Base-by-base conservation (phyloP, 1,140 invertebrate species). In the Harpegnathos saltator region DNA sequence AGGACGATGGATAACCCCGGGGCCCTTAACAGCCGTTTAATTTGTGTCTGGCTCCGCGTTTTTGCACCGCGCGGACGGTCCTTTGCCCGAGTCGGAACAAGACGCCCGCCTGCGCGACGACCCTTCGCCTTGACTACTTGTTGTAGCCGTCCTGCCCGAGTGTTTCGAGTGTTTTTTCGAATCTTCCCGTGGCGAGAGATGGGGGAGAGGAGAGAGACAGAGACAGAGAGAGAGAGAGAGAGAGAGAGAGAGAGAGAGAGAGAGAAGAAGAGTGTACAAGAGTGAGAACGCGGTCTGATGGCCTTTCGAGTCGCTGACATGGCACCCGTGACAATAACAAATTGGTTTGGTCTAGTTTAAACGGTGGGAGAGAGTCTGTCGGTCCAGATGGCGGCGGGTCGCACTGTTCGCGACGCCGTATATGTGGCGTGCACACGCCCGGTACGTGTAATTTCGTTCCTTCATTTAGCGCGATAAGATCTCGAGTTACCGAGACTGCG, bases 1-100 rank as follows among this genome's bases (percentile, higher is more conserved):
- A 82, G 78, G 83, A 88, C 87, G 87, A 89, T 89, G 87, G 87
- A 89, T 89, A 85, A 88, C 86, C 61, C 77, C 83, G 58, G 52
- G 65, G 54, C 86, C 78, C 73, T 44, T 89, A 89, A 89, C 87
- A 89, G 87, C 82, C 86, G 87, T 89, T 89, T 89, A 89, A 89
- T 89, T 89, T 89, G 86, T 89, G 86, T 89, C 87, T 89, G 72
- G 86, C 83, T 82, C 83, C 56, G 78, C 66, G 86, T 89, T 89
- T 89, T 89, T 89, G 65, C 24, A 5, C 33, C 22, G 61, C 22
- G 61, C 19, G 44, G 63, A 75, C 74, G 71, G 58, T 58, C 63
- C 61, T 71, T 87, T 50, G 72, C 22, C 29, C 61, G 33, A 58
- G 59, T 24, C 29, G 38, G 82, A 72, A 88, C 81, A 84, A 87